These are phyloP conservation scores for Naso thynnoides DNA, from an alignment of 2,797 vertebrate genomes.

Conservation along the genomic window DNA sequence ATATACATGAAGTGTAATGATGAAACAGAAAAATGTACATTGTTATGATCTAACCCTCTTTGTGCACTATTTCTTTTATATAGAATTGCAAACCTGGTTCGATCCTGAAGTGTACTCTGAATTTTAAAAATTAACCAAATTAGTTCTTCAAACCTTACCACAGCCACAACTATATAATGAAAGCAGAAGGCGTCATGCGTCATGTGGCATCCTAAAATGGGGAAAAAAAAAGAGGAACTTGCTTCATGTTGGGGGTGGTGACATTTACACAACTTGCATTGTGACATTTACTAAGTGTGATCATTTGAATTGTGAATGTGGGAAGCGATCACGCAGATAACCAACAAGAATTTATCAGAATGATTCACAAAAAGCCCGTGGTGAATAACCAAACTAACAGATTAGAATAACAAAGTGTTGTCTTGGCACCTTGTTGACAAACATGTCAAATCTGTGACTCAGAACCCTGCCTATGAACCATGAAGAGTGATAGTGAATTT, in stretches of 20 bases:
- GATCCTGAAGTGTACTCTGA: not conserved
- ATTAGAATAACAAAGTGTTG: fast-evolving
- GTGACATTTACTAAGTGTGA: not conserved
- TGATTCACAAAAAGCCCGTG: not conserved
- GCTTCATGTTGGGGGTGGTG: too few relatives aligned
- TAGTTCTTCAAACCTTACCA: not conserved
- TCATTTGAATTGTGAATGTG: not conserved
- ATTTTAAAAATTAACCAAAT: not conserved
- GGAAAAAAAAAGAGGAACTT: too few relatives aligned
- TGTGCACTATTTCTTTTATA: not conserved
- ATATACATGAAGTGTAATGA: too few relatives aligned
- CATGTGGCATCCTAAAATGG: not conserved
- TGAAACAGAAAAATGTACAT: too few relatives aligned
- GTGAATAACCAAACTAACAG: not conserved
- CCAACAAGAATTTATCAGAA: too few relatives aligned
- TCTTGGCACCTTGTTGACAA: not conserved
- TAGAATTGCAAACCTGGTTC: not conserved
- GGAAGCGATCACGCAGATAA: too few relatives aligned
- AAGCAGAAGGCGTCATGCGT: not conserved
- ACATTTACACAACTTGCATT: not conserved
- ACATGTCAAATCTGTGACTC: not conserved
- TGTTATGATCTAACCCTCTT: too few relatives aligned
- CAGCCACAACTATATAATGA: not conserved
- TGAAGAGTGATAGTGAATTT: not conserved
- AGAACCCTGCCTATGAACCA: not conserved